Evolutionary conservation across 2,888 invertebrate species (phyloP).

Genomic region (Danaus chrysippus): DNA sequence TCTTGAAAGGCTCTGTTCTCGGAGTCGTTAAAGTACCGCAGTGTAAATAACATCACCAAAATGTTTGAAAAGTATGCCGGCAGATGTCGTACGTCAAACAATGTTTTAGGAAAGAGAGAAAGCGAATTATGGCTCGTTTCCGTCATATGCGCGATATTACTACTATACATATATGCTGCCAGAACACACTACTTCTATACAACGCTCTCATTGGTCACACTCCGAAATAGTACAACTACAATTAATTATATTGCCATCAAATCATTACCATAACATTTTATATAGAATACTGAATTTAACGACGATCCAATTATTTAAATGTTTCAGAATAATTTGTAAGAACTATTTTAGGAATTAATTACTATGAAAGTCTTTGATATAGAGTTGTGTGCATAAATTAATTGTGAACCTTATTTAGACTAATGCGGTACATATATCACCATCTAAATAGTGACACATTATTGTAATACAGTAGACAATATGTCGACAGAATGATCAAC

Average conservation of each 20-base stretch:
- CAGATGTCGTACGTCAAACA: slow-evolving; percentile 40
- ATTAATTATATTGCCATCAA: neutral
- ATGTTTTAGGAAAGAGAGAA: slow-evolving; percentile 34
- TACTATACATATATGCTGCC: slow-evolving; percentile 29
- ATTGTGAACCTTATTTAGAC: slow-evolving; percentile 72
- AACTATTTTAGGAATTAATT: neutral
- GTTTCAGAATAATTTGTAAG: neutral
- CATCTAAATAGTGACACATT: slow-evolving; percentile 69
- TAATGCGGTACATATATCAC: slow-evolving; percentile 68
- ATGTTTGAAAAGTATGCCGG: slow-evolving; percentile 43
- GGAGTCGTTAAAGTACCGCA: slow-evolving; percentile 63
- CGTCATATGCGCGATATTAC: slow-evolving; percentile 28
- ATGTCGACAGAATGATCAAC: slow-evolving; percentile 76
- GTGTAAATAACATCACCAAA: slow-evolving; percentile 49
- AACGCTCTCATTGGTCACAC: slow-evolving; percentile 28
- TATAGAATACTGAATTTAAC: neutral
- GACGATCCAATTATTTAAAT: neutral
- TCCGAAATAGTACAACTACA: too few relatives aligned
- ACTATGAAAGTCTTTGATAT: neutral
- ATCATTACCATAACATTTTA: neutral
- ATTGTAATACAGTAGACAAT: slow-evolving; percentile 72
- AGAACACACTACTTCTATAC: slow-evolving; percentile 25
- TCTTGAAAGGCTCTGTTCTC: slow-evolving; percentile 49
- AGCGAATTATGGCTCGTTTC: slow-evolving; percentile 31
- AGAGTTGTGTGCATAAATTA: slow-evolving; percentile 45